phyloP scores from a whole-genome alignment of 1,140 invertebrate genomes.

The Apis cerana region DNA sequence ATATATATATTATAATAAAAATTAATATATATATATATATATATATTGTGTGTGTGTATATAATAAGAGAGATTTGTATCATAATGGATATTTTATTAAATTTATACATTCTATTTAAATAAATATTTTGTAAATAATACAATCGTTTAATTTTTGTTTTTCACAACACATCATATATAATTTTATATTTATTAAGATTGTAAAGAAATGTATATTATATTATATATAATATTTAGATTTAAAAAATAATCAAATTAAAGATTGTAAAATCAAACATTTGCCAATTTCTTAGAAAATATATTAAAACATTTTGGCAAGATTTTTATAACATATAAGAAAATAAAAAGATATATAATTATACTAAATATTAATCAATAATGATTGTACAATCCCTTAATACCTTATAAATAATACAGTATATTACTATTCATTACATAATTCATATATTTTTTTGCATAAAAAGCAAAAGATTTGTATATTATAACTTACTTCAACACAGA shows the following conservation, averaged over 20 bases:
- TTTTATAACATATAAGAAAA: slow-evolving; percentile 36
- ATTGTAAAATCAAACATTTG: slow-evolving; percentile 4
- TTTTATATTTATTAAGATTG: neutral
- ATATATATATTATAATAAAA: neutral
- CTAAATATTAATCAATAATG: slow-evolving; percentile 34
- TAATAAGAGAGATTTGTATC: slow-evolving; percentile 16
- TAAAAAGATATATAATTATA: slow-evolving; percentile 42
- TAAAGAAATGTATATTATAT: neutral
- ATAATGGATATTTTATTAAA: slow-evolving; percentile 56
- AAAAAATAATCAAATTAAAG: slow-evolving; percentile 15
- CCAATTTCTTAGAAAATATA: slow-evolving; percentile 3
- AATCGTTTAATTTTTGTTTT: slow-evolving; percentile 8
- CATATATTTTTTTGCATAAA: slow-evolving; percentile 21
- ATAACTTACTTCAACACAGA: slow-evolving; percentile 11
- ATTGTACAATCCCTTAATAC: slow-evolving; percentile 46
- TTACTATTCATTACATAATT: slow-evolving; percentile 5
- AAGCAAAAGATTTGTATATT: slow-evolving; percentile 6
- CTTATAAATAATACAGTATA: slow-evolving; percentile 42
- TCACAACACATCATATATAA: slow-evolving; percentile 11
- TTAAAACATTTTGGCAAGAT: slow-evolving; percentile 41
- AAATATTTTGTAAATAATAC: slow-evolving; percentile 54
- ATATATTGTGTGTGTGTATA: neutral
- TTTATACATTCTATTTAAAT: slow-evolving; percentile 60
- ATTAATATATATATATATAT: slow-evolving; percentile 11
- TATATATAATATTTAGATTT: slow-evolving; percentile 1